Evolutionary conservation across 2,113 vertebrate species (phyloP), one percentile per base, ranked within the genome.

Genomic region (Takifugu flavidus): DNA sequence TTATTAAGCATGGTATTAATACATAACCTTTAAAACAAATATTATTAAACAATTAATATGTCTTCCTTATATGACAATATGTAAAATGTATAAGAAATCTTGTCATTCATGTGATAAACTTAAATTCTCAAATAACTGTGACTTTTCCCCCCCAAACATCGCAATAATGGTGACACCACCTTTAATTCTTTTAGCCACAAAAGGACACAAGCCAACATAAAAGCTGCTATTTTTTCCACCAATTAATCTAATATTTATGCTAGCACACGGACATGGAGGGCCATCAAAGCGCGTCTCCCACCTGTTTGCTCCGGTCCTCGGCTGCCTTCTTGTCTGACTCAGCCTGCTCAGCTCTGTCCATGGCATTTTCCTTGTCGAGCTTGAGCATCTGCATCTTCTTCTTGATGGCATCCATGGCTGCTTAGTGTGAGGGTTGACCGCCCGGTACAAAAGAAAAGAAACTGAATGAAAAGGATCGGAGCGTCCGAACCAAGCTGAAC

Each of bases 371-470:
- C 93, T 98, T 98, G 94, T 99, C 97, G 80, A 99, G 92, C 89
- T 99, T 99, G 71, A 98, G 93, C 96, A 98, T 98, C 90, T 96
- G 96, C 96, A 98, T 98, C 94, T 98, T 98, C 91, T 98, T 98
- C 94, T 98, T 98, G 90, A 98, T 98, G 94, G 96, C 96, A 87
- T 98, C 96, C 97, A 99, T 99, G 91, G 91, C 92, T 91, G 93
- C 54, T 89, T 85, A 77, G 46, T 85, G 86, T 84, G 39, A 53
- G 78, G n/a, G 79, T 13, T 89, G 82, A 82, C 77, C 62, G 49
- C 56, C 51, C 62, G 62, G 70, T 56, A 80, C 25, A 13, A 59
- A 63, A 75, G 65, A 76, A 82, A 82, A 67, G 60, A 68, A 72
- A 62, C 67, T 65, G 72, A 71, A 71, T 31, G 59, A 59, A 20